Evolutionary conservation across 2,888 invertebrate genomes (phyloP), one percentile per base, ranked within the genome.

Genomic region (Pristionchus mayeri): DNA sequence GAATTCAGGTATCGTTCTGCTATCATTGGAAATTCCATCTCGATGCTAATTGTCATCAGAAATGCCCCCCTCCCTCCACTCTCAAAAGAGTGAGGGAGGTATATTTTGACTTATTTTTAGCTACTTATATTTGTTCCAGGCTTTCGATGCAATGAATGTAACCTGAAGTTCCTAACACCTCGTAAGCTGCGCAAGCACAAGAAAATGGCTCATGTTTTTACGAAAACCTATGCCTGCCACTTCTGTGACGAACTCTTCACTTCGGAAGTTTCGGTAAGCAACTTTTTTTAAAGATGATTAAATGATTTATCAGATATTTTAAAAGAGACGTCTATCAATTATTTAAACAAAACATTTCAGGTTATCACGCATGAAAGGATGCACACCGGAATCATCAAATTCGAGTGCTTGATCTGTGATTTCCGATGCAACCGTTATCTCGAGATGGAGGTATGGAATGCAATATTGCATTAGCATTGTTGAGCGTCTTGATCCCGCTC

Each of bases 311-410:
- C 30, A 34, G 34, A 18, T 30, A 13, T 67, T 67, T 37, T 67
- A 30, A 16, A 30, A 60, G n/a, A 50, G 11, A 50, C 4, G 18
- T 57, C n/a, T n/a, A n/a, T n/a, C n/a, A n/a, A n/a, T 24, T 3
- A 79, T 79, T 50, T 34, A 34, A 27, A n/a, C n/a, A n/a, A n/a
- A n/a, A n/a, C n/a, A n/a, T n/a, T 67, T 7, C 57, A 91, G 90
- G 89, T 91, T 18, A 89, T 91, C 11, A 90, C 92, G n/a, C 93
- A 93, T 84, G 93, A 93, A 84, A 88, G 93, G 27, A 88, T 93
- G 63, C 93, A 93, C 85, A 93, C 93, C n/a, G 93, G 93, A 84
- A 93, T 93, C 85, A 90, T 93, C 52, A 91, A 90, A 81, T 93
- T 92, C 82, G 93, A 93, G 85, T 93, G 93, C 86, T 71, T 40